These are phyloP conservation scores for Pandemis cinnamomeana DNA, from an alignment of 2,888 invertebrate genomes.

Conservation along the genomic window DNA sequence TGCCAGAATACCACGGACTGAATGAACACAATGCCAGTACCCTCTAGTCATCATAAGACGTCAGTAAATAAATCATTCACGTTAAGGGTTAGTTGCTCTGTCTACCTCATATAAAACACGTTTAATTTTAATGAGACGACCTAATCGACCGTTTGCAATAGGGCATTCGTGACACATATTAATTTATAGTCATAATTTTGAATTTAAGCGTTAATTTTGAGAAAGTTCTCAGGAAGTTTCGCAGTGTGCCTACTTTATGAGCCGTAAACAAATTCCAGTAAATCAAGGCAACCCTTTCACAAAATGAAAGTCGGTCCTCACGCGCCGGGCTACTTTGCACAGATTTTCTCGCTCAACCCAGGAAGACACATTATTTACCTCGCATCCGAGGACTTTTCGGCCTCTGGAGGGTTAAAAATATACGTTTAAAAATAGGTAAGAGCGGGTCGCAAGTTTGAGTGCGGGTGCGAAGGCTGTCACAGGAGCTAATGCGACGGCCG, in stretches of 20 bases:
- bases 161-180: not conserved
- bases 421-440: conserved; percentile 44
- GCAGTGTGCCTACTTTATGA: conserved; percentile 19
- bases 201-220: conserved; percentile 10
- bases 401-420: conserved; percentile 35
- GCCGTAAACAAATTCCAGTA: conserved; percentile 39
- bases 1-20: conserved; percentile 11
- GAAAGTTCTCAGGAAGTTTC: conserved; percentile 14
- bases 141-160: not conserved
- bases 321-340: conserved; percentile 35
- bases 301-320: conserved; percentile 34
- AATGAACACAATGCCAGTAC: conserved; percentile 22
- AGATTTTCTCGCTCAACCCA: conserved; percentile 31
- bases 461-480: conserved; percentile 53
- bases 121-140: not conserved
- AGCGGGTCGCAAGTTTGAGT: conserved; percentile 51
- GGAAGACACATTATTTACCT: conserved; percentile 36
- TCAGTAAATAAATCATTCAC: conserved; percentile 13
- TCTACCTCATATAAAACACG: not conserved
- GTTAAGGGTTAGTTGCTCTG: conserved; percentile 6
- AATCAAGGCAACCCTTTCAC: conserved; percentile 39
- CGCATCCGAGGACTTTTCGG: conserved; percentile 30
- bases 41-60: conserved; percentile 22
- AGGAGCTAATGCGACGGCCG: conserved; percentile 19
- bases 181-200: conserved; percentile 6